Base-by-base conservation (phyloP, 2,888 invertebrate species). In the Cephus spinipes region DNA sequence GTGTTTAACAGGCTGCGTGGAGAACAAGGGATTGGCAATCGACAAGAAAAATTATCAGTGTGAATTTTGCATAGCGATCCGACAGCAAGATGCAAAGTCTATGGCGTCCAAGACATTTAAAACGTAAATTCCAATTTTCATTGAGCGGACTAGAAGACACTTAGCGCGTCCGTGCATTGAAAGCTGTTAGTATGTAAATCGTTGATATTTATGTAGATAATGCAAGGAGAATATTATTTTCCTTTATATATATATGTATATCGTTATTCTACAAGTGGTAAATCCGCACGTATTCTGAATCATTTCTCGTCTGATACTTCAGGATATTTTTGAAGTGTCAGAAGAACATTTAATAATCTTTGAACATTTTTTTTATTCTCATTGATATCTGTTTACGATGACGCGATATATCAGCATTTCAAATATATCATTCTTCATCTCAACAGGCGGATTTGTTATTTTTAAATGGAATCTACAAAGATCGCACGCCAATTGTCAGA, bases 21-120 rank as follows among this genome's bases (percentile, higher is more conserved):
- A 90, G 89, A 89, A 85, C 88, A 91, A 89, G 87, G 88, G 86
- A 79, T 73, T 84, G 84, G 83, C 78, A 83, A 86, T 90, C 85
- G 90, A 91, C 84, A 86, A 86, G 86, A 90, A 90, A 88, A 89
- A 88, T 85, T 91, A 90, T 82, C 86, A 87, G 79, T 90, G 91
- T 87, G 91, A 91, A 79, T 89, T 89, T 75, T 91, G 91, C 83
- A 85, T 88, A 77, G 86, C 89, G 69, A 87, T 82, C 81, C 87
- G 89, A 78, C 90, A 88, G 73, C 87, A 85, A 74, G 32, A 71
- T 31, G 79, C 86, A 77, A 91, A 89, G 83, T 86, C 90, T 73
- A 83, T 89, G 76, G 80, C 87, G 81, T 90, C 90, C 55, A 91
- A 89, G 83, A 86, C 84, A 83, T 84, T 89, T 55, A 90, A 85